Conservation (phyloP, 2,888 invertebrate genomes). For the Mechanitis mazaeus region DNA sequence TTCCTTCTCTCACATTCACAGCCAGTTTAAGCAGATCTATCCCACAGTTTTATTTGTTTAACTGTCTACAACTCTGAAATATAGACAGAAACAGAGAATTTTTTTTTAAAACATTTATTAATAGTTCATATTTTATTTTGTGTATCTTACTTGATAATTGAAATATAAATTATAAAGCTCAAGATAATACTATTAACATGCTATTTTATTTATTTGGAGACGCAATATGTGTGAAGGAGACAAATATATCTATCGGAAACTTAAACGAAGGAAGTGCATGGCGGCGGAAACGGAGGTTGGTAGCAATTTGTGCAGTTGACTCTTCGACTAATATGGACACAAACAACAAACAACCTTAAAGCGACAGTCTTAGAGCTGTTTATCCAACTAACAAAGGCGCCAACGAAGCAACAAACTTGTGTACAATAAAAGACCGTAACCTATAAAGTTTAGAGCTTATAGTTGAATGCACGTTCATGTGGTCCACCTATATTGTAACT, state of each 20-base stretch:
- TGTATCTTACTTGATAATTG: not conserved
- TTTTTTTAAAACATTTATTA: too few relatives aligned
- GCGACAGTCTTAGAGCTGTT: conserved; percentile 17
- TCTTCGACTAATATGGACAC: conserved; percentile 23
- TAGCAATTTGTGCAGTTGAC: conserved; percentile 33
- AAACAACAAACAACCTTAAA: conserved; percentile 22
- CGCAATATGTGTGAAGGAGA: conserved; percentile 25
- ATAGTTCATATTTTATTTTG: too few relatives aligned
- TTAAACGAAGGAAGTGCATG: conserved; percentile 32
- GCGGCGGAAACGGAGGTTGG: conserved; percentile 33
- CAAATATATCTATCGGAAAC: conserved; percentile 28
- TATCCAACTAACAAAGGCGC: conserved; percentile 16
- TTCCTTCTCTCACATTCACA: too few relatives aligned
- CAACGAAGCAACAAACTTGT: conserved; percentile 7
- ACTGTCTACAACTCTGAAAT: too few relatives aligned
- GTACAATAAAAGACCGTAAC: conserved; percentile 15
- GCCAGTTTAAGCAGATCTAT: too few relatives aligned
- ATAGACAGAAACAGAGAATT: too few relatives aligned
- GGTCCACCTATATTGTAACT: conserved; percentile 28
- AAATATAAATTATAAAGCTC: not conserved
- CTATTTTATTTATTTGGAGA: conserved; percentile 15
- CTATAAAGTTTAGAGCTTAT: conserved; percentile 20
- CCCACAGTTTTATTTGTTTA: too few relatives aligned
- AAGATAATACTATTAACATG: conserved; percentile 9
- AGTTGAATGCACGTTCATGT: conserved; percentile 12